A percentile compares a stretch with the other conserved stretches of the same genome.
phyloP scores from a whole-genome alignment of 2,797 vertebrate genomes.

The Octomys mimax region DNA sequence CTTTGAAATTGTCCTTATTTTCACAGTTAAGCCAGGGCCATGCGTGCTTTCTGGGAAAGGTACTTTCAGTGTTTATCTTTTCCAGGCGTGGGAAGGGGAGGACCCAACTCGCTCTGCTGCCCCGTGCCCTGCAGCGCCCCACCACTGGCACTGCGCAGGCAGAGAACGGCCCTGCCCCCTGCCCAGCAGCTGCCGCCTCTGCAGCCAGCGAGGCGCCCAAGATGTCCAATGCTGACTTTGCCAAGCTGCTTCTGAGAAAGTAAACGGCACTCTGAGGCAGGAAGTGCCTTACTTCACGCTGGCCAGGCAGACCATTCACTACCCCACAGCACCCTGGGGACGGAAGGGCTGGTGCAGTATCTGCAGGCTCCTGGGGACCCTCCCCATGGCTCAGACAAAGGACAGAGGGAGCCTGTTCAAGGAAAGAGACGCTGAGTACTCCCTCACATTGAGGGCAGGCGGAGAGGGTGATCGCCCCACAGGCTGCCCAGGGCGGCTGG shows the following conservation, averaged over 20 bases:
- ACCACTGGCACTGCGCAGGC: conserved; percentile 87
- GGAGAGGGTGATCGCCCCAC: conserved; percentile 49
- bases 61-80: conserved; percentile 37
- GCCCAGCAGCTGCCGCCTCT: conserved; percentile 74
- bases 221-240: conserved; percentile 99
- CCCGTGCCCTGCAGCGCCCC: conserved; percentile 94
- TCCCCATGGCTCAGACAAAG: neutral
- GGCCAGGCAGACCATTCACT: conserved; percentile 71
- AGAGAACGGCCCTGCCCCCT: conserved; percentile 93
- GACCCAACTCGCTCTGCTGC: conserved; percentile 96
- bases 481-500: conserved; percentile 56
- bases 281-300: conserved; percentile 89
- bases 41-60: neutral
- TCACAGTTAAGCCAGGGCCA: accelerated
- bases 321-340: conserved; percentile 48
- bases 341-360: conserved; percentile 57
- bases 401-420: conserved; percentile 20
- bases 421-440: conserved; percentile 73
- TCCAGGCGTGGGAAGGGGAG: conserved; percentile 96
- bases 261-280: conserved; percentile 87
- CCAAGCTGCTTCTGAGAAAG: conserved; percentile 96
- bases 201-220: conserved; percentile 87
- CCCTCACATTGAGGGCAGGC: conserved; percentile 90
- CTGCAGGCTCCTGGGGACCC: neutral
- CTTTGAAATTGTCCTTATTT: neutral